Conservation (phyloP, 2,888 invertebrate species). For the Nephrotoma guestfalica region DNA sequence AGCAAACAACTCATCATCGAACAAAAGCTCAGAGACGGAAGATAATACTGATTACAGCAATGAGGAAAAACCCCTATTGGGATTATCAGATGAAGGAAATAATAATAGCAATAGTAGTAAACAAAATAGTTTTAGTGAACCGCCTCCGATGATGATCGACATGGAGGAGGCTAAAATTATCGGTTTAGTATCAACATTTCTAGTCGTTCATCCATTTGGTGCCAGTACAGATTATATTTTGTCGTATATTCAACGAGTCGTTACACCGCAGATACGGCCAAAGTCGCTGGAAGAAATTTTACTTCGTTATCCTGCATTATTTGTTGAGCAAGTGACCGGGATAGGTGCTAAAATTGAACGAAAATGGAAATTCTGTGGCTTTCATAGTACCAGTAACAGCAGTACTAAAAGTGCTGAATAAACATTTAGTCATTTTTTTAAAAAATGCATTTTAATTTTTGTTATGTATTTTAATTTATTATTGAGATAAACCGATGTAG, state of each 20-base stretch:
- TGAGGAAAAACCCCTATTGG: not conserved
- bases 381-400: conserved; percentile 11
- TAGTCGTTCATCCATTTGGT: conserved; percentile 80
- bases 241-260: conserved; percentile 67
- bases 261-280: conserved; percentile 55
- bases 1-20: conserved; percentile 11
- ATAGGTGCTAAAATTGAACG: conserved; percentile 76
- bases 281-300: conserved; percentile 65
- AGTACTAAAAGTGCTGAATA: conserved; percentile 1
- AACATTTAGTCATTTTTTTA: not conserved
- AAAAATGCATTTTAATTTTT: not conserved
- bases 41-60: conserved; percentile 9
- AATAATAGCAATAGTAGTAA: not conserved
- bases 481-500: not conserved
- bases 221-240: conserved; percentile 82
- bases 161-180: conserved; percentile 55
- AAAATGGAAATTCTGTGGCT: conserved; percentile 69
- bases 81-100: not conserved
- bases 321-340: conserved; percentile 61
- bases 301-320: conserved; percentile 63
- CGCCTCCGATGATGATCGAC: conserved; percentile 9
- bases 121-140: conserved; percentile 20
- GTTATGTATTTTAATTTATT: not conserved
- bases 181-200: conserved; percentile 75
- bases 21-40: conserved; percentile 19